Base-by-base conservation (phyloP, 1,140 invertebrate genomes). In the Panagrolaimus sp. region DNA sequence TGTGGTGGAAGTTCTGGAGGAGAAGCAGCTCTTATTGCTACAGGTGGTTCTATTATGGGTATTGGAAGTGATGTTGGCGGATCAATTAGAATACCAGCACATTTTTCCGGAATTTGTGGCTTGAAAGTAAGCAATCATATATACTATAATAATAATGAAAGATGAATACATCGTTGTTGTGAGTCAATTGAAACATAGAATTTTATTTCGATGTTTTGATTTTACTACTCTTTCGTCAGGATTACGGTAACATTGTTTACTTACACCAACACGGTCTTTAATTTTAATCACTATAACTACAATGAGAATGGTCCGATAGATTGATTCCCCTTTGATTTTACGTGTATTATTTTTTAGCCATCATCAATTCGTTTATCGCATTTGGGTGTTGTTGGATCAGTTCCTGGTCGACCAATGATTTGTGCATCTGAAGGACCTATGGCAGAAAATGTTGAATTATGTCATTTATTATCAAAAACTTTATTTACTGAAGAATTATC, bases 1-100 rank as follows among this genome's bases (percentile, higher is more conserved):
- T 79, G 82, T 83, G 43, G 86, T 84, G 47, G 86, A 84, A 1
- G 85, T 84, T n/a, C 82, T 80, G n/a, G 67, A 74, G 80, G 53
- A 76, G 83, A 83, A 75, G 76, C 67, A 5, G 71, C 74, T 27
- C 69, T 84, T n/a, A 79, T 83, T 46, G 80, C 45, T 20, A 62
- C 20, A 11, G 76, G 79, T 44, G 82, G 78, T n/a, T 80, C 79
- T 1, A 46, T 74, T 1, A 42, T 84, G 46, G 83, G 83, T 23
- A 74, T 87, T 47, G 86, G 86, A 7, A 84, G 83, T 25, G 86
- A 87, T 74, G 85, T 87, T 63, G 86, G 85, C 4, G 85, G 85
- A 1, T 85, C 84, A 65, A 84, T 86, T 27, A 71, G 85, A 13
- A 84, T 85, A 78, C 84, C 85, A 20, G 77, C 84, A 23, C 48